These are phyloP conservation scores for Cricetomys ansorgei DNA, from an alignment of 2,113 vertebrate genomes.

Conservation along the genomic window DNA sequence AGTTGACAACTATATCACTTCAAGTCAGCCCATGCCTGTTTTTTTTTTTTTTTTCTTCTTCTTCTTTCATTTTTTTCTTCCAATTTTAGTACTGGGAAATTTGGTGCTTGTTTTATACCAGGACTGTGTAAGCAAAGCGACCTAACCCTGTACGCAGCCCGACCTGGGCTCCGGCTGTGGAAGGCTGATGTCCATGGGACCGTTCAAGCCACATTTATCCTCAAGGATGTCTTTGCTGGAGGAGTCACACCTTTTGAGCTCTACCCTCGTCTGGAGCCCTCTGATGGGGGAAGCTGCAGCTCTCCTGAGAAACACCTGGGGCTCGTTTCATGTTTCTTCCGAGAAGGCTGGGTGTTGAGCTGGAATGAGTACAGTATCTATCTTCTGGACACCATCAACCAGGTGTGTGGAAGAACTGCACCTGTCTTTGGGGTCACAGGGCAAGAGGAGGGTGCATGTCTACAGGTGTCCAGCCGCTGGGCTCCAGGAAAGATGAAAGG, in stretches of 20 bases:
- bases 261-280: conserved; percentile 90
- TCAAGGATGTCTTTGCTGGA: conserved; percentile 92
- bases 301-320: conserved; percentile 93
- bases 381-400: conserved; percentile 93
- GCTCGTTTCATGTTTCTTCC: conserved; percentile 92
- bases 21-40: neutral
- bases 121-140: conserved; percentile 97
- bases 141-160: conserved; percentile 92
- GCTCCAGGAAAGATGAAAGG: neutral
- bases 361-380: conserved; percentile 99
- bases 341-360: conserved; percentile 95
- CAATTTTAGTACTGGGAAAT: conserved; percentile 92
- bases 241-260: conserved; percentile 93
- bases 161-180: conserved; percentile 97
- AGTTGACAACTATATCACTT: neutral
- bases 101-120: conserved; percentile 97
- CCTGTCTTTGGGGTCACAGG: neutral
- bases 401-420: conserved; percentile 83
- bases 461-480: neutral
- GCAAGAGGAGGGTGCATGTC: neutral
- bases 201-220: conserved; percentile 94
- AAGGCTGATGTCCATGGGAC: conserved; percentile 92
- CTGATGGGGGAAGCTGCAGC: conserved; percentile 84
- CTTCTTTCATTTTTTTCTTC: conserved; percentile 56
- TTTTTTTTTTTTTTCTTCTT: neutral